Evolutionary conservation across 2,797 vertebrate species (phyloP), one percentile per base, ranked within the genome.

Genomic region (Catharus ustulatus): DNA sequence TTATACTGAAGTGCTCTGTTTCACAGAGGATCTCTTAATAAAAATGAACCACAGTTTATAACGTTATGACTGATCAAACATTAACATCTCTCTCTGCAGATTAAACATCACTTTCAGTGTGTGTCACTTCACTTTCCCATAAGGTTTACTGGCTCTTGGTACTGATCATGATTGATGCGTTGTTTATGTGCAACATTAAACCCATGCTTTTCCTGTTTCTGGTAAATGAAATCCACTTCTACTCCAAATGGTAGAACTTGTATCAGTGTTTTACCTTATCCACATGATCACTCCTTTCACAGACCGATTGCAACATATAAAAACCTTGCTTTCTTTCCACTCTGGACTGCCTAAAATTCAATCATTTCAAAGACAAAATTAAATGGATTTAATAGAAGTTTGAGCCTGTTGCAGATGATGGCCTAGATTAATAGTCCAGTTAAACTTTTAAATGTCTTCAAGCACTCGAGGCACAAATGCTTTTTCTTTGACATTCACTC

Each of bases 131-230:
- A 80, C 32, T 96, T 93, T 92, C 76, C 84, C 71, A 43, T 48
- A 57, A 89, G 93, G 32, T 87, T 92, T 90, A 24, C 22, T 67
- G 89, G 61, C 42, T 92, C 92, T 95, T 45, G 3, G 64, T 90
- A 49, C 71, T 82, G 76, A 90, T 83, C 72, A 59, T 94, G 96
- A 97, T 63, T 96, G 95, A 96, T 96, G 73, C 8, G 32, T 82
- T 84, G 57, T 93, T 96, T 92, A 90, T 68, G 87, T 46, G 88
- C 42, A 51, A 86, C 75, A 91, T 93, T 96, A 96, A 97, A 66
- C 68, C 30, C 49, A 4, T 61, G n/a, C 73, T 96, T 96, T 95
- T 36, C 38, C 87, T 92, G 62, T 82, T 96, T 83, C 82, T 96
- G 78, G 52, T 72, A 92, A 96, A 94, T 73, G 23, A 95, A 97